Conservation (phyloP, 2,888 invertebrate genomes). For the Odiellus spinosus region DNA sequence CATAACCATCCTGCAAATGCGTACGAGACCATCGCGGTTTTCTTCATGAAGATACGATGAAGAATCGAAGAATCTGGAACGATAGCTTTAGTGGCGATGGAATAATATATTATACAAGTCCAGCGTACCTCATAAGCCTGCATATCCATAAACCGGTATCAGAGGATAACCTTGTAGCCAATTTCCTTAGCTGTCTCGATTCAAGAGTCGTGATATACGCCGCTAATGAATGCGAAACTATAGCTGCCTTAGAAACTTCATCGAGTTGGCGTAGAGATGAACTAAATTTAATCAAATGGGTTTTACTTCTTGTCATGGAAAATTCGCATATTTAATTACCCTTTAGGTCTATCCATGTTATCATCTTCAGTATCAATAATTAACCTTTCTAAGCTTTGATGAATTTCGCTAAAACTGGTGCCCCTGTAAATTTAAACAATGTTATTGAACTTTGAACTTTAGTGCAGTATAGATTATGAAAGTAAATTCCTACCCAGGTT, state of each 20-base stretch:
- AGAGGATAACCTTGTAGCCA: slow-evolving; percentile 62
- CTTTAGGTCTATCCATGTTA: too few species aligned
- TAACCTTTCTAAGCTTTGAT: too few species aligned
- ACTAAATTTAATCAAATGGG: too few species aligned
- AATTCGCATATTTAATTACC: too few species aligned
- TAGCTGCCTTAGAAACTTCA: slow-evolving; percentile 32
- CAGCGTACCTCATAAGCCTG: slow-evolving; percentile 58
- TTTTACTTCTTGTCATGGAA: too few species aligned
- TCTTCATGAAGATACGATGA: slow-evolving; percentile 77
- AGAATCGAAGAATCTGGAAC: slow-evolving; percentile 56
- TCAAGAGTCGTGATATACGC: slow-evolving; percentile 74
- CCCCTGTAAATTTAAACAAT: too few species aligned
- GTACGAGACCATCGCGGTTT: slow-evolving; percentile 65
- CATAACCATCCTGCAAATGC: slow-evolving; percentile 60
- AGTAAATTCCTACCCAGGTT: too few species aligned
- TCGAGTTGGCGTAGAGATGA: slow-evolving; percentile 7
- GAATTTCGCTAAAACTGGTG: too few species aligned
- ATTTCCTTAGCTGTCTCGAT: slow-evolving; percentile 54
- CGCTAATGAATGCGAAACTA: slow-evolving; percentile 71
- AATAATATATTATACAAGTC: too few species aligned
- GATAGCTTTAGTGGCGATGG: not conserved
- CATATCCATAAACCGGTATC: slow-evolving; percentile 78
- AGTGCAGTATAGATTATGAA: too few species aligned
- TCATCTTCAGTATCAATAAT: too few species aligned
- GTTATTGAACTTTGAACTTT: too few species aligned